These are phyloP conservation scores for Scopus umbretta DNA, from an alignment of 2,113 vertebrate species.

Conservation along the genomic window DNA sequence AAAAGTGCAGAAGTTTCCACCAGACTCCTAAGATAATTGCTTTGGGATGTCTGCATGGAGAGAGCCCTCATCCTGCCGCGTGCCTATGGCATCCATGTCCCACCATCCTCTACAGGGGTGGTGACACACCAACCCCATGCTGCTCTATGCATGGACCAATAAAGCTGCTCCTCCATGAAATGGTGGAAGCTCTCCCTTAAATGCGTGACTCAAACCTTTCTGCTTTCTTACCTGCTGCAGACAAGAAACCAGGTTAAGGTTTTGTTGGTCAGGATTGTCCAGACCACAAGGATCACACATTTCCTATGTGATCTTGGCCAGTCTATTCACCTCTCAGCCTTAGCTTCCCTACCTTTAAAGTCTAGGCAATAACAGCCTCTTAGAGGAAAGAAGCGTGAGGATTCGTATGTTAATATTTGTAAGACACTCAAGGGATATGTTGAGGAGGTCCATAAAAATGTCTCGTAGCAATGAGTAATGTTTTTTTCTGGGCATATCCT, in stretches of 20 bases:
- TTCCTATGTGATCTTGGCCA: background rate
- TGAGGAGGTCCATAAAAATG: conserved; percentile 23
- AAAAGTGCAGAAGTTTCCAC: background rate
- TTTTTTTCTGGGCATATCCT: background rate
- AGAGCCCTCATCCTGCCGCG: accelerated
- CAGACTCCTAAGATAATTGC: background rate
- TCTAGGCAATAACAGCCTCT: background rate
- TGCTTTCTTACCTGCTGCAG: accelerated
- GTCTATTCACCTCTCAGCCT: background rate
- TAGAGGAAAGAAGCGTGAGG: conserved; percentile 23
- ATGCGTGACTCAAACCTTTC: background rate
- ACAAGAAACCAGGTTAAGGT: background rate
- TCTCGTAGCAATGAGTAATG: background rate
- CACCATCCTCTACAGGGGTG: background rate
- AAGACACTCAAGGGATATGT: background rate
- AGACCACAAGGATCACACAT: conserved; percentile 5
- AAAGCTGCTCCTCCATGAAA: background rate
- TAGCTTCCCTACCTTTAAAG: conserved; percentile 14
- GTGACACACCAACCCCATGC: background rate
- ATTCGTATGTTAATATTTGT: background rate
- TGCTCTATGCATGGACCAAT: background rate
- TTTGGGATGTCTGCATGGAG: background rate
- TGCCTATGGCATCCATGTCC: background rate
- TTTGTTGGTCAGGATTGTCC: background rate
- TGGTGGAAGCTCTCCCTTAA: background rate